Percentiles rank a stretch among this genome's conserved stretches.
Conservation (phyloP, 2,797 vertebrate species). For the Eulemur mongoz region DNA sequence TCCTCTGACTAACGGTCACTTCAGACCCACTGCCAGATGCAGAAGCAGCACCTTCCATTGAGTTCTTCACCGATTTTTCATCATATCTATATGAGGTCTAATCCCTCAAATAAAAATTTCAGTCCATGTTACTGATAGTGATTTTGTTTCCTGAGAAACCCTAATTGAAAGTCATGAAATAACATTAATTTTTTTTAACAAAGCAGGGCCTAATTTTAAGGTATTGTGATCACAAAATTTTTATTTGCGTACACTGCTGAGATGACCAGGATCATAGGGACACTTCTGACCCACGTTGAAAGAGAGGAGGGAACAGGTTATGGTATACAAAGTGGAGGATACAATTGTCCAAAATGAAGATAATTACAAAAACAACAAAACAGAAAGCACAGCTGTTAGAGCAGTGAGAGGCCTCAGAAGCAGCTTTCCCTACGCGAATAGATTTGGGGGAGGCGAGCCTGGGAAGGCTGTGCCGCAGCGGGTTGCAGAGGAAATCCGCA, state of each 20-base stretch:
- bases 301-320: not conserved
- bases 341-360: not conserved
- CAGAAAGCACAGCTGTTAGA: not conserved
- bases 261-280: not conserved
- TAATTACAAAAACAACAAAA: not conserved
- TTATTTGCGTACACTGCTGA: not conserved
- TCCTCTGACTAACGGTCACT: not conserved
- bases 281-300: not conserved
- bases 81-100: not conserved
- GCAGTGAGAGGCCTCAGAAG: not conserved
- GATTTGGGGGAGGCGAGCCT: not conserved
- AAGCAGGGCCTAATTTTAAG: not conserved
- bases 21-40: not conserved
- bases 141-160: not conserved
- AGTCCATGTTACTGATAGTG: not conserved
- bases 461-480: accelerated
- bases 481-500: not conserved
- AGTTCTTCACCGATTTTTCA: not conserved
- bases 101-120: not conserved
- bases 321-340: not conserved
- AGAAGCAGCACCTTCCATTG: not conserved
- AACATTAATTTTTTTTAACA: not conserved
- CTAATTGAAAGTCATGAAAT: not conserved
- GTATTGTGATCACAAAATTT: not conserved
- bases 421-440: not conserved